Base-by-base conservation (phyloP, 2,888 invertebrate species). In the Pemphredon lugubris region DNA sequence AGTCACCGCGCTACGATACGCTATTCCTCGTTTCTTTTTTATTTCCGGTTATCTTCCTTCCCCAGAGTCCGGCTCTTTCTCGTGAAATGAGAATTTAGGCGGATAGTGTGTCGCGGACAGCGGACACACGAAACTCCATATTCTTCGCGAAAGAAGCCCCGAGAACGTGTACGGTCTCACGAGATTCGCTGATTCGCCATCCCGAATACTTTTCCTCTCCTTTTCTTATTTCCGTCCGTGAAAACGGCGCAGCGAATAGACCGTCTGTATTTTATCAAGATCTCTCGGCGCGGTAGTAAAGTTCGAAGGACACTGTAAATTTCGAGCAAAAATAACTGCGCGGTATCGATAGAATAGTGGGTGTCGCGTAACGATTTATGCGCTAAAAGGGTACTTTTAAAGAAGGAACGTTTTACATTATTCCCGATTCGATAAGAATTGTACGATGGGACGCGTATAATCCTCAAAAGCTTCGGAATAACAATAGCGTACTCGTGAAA, bases 1-100 rank as follows among this genome's bases (percentile, higher is more conserved):
- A 7, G 26, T 26, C 7, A 26, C 26, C 26, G 7, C 4, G 26
- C 26, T 26, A n/a, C n/a, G n/a, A n/a, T n/a, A n/a, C n/a, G n/a
- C n/a, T n/a, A n/a, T n/a, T n/a, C n/a, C n/a, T n/a, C n/a, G n/a
- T n/a, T 9, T 4, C n/a, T 30, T 51, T 23, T 40, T 53, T 23
- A 21, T 39, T 51, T 32, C 37, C n/a, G 20, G 23, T 51, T 39
- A 32, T 21, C 26, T 16, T 13, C 34, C 13, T 26, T 26, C 40
- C 26, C n/a, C 9, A 16, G 32, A 9, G 7, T 1, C 13, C 2
- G 7, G 44, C n/a, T 20, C 18, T 30, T 30, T 34, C 13, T 7
- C 26, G 0, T 23, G 16, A 18, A 67, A 57, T 57, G 54, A 66
- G 57, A 67, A 66, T 67, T 68, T 57, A 37, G 48, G 6, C 16